Evolutionary conservation across 1,140 invertebrate genomes (phyloP).

Genomic region (Drosophila burlai): DNA sequence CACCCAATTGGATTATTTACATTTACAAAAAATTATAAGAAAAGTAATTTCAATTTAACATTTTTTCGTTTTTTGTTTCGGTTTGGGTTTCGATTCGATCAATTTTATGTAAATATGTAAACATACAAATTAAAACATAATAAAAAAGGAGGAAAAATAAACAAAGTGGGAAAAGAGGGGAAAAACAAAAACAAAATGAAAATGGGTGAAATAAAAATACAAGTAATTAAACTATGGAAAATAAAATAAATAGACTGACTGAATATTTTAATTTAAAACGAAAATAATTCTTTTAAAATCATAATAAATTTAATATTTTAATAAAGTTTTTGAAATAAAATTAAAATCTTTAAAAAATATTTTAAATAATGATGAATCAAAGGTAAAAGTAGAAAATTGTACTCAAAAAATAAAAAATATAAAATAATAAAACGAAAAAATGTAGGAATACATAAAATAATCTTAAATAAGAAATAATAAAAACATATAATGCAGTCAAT

Average conservation of each 20-base stretch:
- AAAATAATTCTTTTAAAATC: background rate
- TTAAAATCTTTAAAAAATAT: background rate
- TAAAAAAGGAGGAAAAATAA: conserved; percentile 36
- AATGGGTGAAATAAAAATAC: conserved; percentile 31
- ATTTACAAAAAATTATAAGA: conserved; percentile 83
- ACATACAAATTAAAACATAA: conserved; percentile 74
- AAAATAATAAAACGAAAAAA: conserved; percentile 12
- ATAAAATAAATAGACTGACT: background rate
- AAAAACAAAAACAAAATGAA: conserved; percentile 49
- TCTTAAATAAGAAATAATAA: conserved; percentile 15
- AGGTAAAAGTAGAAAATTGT: conserved; percentile 8
- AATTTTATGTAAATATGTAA: conserved; percentile 80
- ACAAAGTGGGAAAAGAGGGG: conserved; percentile 26
- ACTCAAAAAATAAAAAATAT: conserved; percentile 1
- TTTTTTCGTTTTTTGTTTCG: conserved; percentile 55
- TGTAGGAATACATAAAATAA: conserved; percentile 3
- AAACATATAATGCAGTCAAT: conserved; percentile 19
- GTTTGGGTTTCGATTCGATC: conserved; percentile 47
- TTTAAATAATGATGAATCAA: conserved; percentile 1
- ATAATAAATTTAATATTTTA: background rate
- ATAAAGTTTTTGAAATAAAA: too few relatives aligned
- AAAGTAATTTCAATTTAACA: conserved; percentile 72
- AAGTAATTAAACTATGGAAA: conserved; percentile 5
- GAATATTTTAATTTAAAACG: background rate
- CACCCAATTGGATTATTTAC: conserved; percentile 86